These are phyloP conservation scores for Cotesia vestalis DNA, from an alignment of 1,140 invertebrate species.

Conservation along the genomic window DNA sequence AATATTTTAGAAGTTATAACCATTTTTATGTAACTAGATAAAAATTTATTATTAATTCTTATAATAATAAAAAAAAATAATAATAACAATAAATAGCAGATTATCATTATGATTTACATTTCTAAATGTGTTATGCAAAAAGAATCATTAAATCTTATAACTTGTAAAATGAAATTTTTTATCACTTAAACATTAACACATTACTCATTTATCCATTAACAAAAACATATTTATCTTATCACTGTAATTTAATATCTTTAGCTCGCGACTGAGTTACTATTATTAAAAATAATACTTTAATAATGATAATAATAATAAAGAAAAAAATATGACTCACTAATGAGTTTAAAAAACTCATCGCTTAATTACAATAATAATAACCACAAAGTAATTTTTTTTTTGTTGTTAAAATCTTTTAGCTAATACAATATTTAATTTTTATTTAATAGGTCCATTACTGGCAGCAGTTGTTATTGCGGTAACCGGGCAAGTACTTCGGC, in stretches of 20 bases:
- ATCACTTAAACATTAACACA: too few relatives aligned
- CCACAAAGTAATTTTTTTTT: neutral
- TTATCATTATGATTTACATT: neutral
- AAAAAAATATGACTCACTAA: too few relatives aligned
- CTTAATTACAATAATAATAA: neutral
- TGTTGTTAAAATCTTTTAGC: too few relatives aligned
- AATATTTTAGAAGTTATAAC: too few relatives aligned
- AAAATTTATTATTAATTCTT: too few relatives aligned
- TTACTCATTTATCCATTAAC: too few relatives aligned
- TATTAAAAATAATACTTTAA: neutral
- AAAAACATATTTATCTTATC: slow-evolving; percentile 24
- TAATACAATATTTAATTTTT: slow-evolving; percentile 2
- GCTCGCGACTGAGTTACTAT: neutral
- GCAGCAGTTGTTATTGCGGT: slow-evolving; percentile 78
- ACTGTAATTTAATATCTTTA: neutral
- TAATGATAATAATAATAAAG: neutral
- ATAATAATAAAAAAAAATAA: too few relatives aligned
- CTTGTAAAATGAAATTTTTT: too few relatives aligned
- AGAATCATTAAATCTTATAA: too few relatives aligned
- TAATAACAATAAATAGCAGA: too few relatives aligned
- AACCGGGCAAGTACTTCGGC: slow-evolving; percentile 84
- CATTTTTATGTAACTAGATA: too few relatives aligned
- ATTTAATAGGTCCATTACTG: slow-evolving; percentile 74
- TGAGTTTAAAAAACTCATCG: neutral
- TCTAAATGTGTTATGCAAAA: too few relatives aligned